These are phyloP conservation scores for Tetraneura akinire DNA, from an alignment of 1,140 invertebrate genomes.

Conservation along the genomic window DNA sequence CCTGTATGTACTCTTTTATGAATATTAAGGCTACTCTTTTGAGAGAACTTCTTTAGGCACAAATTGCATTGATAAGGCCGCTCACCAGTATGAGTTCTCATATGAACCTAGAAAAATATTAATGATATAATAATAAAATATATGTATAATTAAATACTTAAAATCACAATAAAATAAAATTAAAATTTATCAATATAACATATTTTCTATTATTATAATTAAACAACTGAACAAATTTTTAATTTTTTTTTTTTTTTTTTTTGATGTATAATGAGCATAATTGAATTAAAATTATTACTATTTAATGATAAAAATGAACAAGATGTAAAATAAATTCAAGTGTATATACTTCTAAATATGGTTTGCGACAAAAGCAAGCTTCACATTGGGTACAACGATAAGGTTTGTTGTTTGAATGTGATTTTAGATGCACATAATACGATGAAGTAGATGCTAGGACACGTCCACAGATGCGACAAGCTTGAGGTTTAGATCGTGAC, in stretches of 20 bases:
- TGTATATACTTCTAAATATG: conserved; percentile 67
- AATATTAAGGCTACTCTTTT: conserved; percentile 57
- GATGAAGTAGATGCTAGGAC: conserved; percentile 73
- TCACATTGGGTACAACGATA: conserved; percentile 75
- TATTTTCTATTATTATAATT: too few species aligned
- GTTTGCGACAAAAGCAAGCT: conserved; percentile 73
- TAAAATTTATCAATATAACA: too few species aligned
- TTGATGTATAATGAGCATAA: too few species aligned
- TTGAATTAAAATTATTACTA: too few species aligned
- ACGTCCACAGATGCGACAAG: conserved; percentile 76
- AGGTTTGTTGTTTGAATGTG: conserved; percentile 76
- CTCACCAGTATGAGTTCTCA: conserved; percentile 55
- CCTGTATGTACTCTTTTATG: conserved; percentile 57
- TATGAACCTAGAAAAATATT: conserved; percentile 52
- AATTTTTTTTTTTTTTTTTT: too few species aligned
- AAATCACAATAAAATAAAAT: neutral
- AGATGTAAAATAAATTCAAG: too few species aligned
- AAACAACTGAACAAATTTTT: too few species aligned
- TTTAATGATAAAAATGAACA: too few species aligned
- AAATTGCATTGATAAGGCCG: conserved; percentile 54
- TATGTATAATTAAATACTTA: neutral
- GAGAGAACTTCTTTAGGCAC: conserved; percentile 56
- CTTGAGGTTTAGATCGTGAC: conserved; percentile 53
- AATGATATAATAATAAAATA: neutral
- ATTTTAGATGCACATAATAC: conserved; percentile 79